Base-by-base conservation (phyloP, 2,797 vertebrate species). In the Sebastes cheni region DNA sequence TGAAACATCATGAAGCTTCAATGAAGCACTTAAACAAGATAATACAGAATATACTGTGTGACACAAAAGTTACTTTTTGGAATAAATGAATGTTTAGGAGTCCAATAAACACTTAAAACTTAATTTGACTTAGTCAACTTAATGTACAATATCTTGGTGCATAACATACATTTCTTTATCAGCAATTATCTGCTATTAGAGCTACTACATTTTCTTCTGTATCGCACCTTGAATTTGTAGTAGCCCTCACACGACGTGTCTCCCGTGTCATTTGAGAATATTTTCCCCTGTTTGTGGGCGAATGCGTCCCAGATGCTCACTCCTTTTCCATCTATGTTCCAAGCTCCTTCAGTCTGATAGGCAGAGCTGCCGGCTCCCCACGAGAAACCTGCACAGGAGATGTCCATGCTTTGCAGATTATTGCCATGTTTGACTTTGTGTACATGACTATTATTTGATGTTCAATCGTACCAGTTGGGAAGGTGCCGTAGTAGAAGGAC, bases 361-460 rank as follows among this genome's bases (percentile, higher is more conserved):
- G 98, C 97, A 1, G 98, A 98, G 54, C 96, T 97, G 67, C 97
- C 97, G 6, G 95, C 96, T 0, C 97, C 98, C 98, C 97, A 98
- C 7, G 96, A 95, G 90, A 99, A 98, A 29, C 95, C 98, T 98
- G 74, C 71, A 62, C 16, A 69, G 46, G 25, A 54, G 27, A n/a
- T 2, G 6, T 23, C 4, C 1, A 10, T 5, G 16, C 20, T 27
- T 4, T 34, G 11, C 16, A n/a, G 27, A 11, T 5, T 12, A 13
- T 14, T 6, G 2, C 2, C 2, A 30, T 3, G 18, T 50, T 59
- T 56, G 34, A 16, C 16, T n/a, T 14, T 6, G 7, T 2, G 12
- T 13, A 10, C 39, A 42, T 16, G 39, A 42, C 39, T 42, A 42
- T 2, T 39, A 1, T 22, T 32, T 55, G 6, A 25, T 29, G 70